A percentile compares a stretch with the other conserved stretches of the same genome.
phyloP scores from a whole-genome alignment of 2,113 vertebrate genomes.

The Mormoops blainvillei region DNA sequence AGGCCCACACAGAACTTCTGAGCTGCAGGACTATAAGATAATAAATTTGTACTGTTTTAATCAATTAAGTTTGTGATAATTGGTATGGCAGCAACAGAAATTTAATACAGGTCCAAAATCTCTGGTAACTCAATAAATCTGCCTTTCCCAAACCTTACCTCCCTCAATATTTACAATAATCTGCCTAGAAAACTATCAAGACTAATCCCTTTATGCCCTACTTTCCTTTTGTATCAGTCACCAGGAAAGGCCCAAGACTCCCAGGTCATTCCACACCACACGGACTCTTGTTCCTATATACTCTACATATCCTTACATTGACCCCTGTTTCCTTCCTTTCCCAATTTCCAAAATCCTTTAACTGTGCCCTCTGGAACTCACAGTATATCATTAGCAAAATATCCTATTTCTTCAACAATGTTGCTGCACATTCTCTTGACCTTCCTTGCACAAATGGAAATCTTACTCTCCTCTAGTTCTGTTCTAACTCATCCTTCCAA shows the following conservation, averaged over 20 bases:
- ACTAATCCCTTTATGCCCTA: neutral
- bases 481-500: neutral
- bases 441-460: neutral
- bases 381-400: neutral
- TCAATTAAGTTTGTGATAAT: neutral
- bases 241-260: neutral
- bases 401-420: neutral
- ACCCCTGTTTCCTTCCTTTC: neutral
- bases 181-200: neutral
- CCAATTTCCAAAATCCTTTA: neutral
- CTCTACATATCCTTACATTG: neutral
- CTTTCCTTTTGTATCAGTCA: neutral
- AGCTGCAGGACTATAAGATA: neutral
- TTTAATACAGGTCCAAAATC: neutral
- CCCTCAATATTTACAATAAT: neutral
- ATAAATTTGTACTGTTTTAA: neutral
- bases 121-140: neutral
- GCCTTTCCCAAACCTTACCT: neutral
- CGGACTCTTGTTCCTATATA: neutral
- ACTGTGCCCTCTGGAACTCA: neutral
- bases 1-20: neutral
- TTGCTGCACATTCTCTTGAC: neutral
- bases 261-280: neutral
- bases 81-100: neutral
- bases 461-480: neutral